Base-by-base conservation (phyloP, 2,888 invertebrate genomes). In the Silvanus unidentatus region DNA sequence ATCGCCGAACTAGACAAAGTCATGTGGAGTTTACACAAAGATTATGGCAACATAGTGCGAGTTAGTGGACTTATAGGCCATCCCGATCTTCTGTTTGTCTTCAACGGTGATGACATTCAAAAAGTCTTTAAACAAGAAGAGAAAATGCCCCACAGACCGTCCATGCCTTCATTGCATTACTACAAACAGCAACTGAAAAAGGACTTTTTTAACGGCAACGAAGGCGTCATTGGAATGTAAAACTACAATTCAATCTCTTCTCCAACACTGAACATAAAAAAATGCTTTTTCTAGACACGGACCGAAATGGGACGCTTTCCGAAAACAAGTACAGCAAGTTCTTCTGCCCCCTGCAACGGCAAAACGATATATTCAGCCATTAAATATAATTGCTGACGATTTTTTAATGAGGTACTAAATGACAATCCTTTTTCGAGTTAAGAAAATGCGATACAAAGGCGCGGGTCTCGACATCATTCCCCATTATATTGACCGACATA, bases 321-420 rank as follows among this genome's bases (percentile, higher is more conserved):
- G 93, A 52, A 83, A 84, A 45, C 86, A 86, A 70, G 89, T 91
- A 15, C 90, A 92, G 59, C 88, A 88, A 68, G 81, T 86, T 54
- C 77, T 93, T 69, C 78, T 89, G 66, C 82, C 87, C 48, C 90
- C 92, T 0, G 79, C 83, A 55, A 85, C 85, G 8, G 86, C 91
- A 11, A 81, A 80, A 64, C 82, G 84, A 42, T 88, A 86, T 62
- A 80, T 91, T 35, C 80, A 80, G 10, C 80, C 82, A 40, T 76
- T 91, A 53, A 82, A 88, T 66, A 73, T 78, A 53, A 88, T 92
- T 47, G 83, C 88, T 13, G 73, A 77, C 44, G 88, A 91, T 64
- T 88, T 93, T 69, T 73, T 91, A 48, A 62, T 73, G 52, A 81
- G 82, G 84, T 84, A 72, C n/a, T n/a, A 63, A 65, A 32, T 32